Evolutionary conservation across 2,113 vertebrate genomes (phyloP).

Genomic region (Limanda limanda): DNA sequence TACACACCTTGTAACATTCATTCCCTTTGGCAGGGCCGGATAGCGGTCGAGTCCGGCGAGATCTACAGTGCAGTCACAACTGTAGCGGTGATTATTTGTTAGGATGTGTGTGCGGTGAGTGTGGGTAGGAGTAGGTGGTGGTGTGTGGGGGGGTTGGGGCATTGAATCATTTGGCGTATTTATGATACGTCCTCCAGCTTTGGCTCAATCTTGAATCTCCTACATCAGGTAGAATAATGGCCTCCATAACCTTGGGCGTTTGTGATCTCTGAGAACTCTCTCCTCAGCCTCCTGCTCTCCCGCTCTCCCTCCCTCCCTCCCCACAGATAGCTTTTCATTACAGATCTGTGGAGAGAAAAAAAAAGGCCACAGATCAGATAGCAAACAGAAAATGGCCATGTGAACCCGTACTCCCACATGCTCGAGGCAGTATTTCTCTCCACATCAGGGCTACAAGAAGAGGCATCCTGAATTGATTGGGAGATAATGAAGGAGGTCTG

Average conservation of each 20-base stretch:
- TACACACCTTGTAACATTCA: slow-evolving; percentile 47
- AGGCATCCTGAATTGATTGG: slow-evolving; percentile 71
- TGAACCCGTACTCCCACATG: slow-evolving; percentile 23
- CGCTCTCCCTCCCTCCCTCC: rapidly evolving
- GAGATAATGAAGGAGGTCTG: slow-evolving; percentile 71
- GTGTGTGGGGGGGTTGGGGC: not conserved
- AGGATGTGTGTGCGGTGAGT: slow-evolving; percentile 23
- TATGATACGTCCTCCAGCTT: slow-evolving; percentile 70
- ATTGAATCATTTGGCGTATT: slow-evolving; percentile 68
- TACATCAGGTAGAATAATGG: slow-evolving; percentile 73
- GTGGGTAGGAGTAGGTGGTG: slow-evolving; percentile 4
- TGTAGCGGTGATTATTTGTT: slow-evolving; percentile 58
- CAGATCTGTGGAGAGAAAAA: slow-evolving; percentile 36
- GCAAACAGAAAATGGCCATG: slow-evolving; percentile 20
- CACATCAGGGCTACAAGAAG: slow-evolving; percentile 54
- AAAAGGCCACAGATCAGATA: slow-evolving; percentile 26
- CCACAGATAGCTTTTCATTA: slow-evolving; percentile 67
- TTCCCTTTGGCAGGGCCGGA: slow-evolving; percentile 57
- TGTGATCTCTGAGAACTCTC: slow-evolving; percentile 50
- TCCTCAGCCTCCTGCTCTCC: slow-evolving; percentile 12
- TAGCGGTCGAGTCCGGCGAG: slow-evolving; percentile 40
- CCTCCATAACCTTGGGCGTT: slow-evolving; percentile 69
- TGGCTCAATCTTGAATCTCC: slow-evolving; percentile 63
- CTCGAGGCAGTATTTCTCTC: slow-evolving; percentile 55
- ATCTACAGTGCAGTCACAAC: slow-evolving; percentile 46